Evolutionary conservation across 2,797 vertebrate species (phyloP), one percentile per base, ranked within the genome.

Genomic region (Lagocephalus sceleratus): DNA sequence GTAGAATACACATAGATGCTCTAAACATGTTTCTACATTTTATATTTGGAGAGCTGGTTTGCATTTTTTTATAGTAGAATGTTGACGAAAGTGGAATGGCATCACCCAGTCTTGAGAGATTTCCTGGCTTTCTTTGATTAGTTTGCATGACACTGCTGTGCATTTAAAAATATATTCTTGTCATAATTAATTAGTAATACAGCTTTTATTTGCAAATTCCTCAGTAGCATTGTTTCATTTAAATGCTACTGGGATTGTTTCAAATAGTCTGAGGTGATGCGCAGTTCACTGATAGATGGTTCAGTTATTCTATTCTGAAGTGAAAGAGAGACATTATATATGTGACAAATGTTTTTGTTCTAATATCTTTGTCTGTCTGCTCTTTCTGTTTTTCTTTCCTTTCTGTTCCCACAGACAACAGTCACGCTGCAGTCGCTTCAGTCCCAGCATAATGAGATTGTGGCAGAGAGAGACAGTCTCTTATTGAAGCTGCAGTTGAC

Each of bases 401-500:
- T 20, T 20, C 16, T 49, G 63, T n/a, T 42, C 70, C 21, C 85
- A 9, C 88, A 98, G 96, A 91, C 88, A 60, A 91, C 92, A 53
- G 82, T 79, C 38, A 87, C 86, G 76, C 92, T 95, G 83, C 91
- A 94, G 52, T 90, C 93, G 51, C 89, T 91, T 49, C 92, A 96
- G 82, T 90, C 68, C 56, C 91, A 95, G 61, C 93, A 91, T 71
- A 89, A 54, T 51, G 92, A 93, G 15, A 70, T 94, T 59, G 83
- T 93, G 71, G 91, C 85, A 66, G 96, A 98, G 75, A 90, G 93
- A 78, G 95, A 99, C 79, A 85, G 85, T 46, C 80, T 98, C 44
- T 65, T 95, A 73, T 85, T 91, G 65, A 98, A 94, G 83, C 87
- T 96, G 57, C 92, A 93, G 47, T 71, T 88, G 51, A 73, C 93